phyloP scores from a whole-genome alignment of 2,888 invertebrate genomes.

The Drosophila nr. perissopoda region DNA sequence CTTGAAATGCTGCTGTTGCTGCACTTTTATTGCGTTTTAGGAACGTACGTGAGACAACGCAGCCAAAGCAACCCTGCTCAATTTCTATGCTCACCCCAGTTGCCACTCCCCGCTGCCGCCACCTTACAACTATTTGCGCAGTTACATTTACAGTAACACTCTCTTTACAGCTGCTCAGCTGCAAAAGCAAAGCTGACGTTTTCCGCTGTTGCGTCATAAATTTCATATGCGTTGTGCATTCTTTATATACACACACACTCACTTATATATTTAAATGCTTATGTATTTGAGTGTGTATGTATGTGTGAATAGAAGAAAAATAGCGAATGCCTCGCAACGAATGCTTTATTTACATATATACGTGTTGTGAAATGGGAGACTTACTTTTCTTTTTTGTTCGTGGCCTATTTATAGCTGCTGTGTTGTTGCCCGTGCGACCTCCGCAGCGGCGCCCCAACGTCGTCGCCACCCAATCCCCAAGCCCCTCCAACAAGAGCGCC shows the following conservation, averaged over 20 bases:
- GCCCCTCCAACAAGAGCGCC: conserved; percentile 1
- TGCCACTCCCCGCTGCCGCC: conserved; percentile 14
- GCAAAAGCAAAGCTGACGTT: conserved; percentile 42
- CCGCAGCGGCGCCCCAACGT: conserved; percentile 48
- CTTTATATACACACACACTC: conserved; percentile 2
- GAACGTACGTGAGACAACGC: conserved; percentile 22
- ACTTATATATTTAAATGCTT: neutral
- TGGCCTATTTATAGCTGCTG: conserved; percentile 73
- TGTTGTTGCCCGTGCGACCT: conserved; percentile 48
- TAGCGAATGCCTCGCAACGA: conserved; percentile 25
- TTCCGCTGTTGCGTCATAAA: conserved; percentile 69
- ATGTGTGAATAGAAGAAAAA: neutral
- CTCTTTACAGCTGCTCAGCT: conserved; percentile 28
- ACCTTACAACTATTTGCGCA: conserved; percentile 66
- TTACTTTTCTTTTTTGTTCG: conserved; percentile 53
- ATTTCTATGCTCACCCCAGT: conserved; percentile 44
- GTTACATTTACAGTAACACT: conserved; percentile 62
- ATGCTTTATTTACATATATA: conserved; percentile 48
- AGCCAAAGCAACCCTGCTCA: conserved; percentile 62
- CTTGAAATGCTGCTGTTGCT: conserved; percentile 60
- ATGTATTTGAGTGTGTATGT: neutral
- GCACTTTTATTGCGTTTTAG: conserved; percentile 78
- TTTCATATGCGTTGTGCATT: conserved; percentile 31
- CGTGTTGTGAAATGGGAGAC: conserved; percentile 47
- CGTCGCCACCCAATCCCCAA: conserved; percentile 11